phyloP scores from a whole-genome alignment of 2,888 invertebrate species.

The Clanis bilineata region DNA sequence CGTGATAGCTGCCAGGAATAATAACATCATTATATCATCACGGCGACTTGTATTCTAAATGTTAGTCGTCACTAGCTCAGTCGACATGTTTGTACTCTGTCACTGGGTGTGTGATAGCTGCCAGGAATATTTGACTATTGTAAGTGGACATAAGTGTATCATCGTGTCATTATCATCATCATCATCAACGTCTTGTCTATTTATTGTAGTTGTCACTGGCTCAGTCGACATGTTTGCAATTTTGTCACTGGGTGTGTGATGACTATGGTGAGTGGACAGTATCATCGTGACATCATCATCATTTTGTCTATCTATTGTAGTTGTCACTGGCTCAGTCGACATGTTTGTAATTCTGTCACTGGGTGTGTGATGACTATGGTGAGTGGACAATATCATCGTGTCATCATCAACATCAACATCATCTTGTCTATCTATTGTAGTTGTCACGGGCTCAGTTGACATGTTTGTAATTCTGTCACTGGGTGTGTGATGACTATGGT shows the following conservation, averaged over 20 bases:
- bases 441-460: too few species aligned
- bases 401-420: too few species aligned
- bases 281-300: not conserved
- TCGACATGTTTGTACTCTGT: not conserved
- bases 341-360: constrained; percentile 2
- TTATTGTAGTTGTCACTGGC: not conserved
- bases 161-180: constrained; percentile 14
- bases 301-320: too few species aligned
- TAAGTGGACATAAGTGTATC: not conserved
- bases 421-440: too few species aligned
- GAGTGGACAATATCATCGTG: too few species aligned
- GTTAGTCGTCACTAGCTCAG: not conserved
- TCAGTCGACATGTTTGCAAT: constrained; percentile 3
- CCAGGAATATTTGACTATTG: constrained; percentile 26
- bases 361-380: too few species aligned
- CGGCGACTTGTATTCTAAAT: not conserved
- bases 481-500: too few species aligned
- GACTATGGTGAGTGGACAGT: not conserved
- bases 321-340: too few species aligned
- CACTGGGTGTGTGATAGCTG: not conserved
- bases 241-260: constrained; percentile 18
- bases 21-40: not conserved
- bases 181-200: not conserved
- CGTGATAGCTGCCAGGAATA: constrained; percentile 5
- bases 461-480: too few species aligned